A percentile compares a stretch with the other conserved stretches of the same genome.
Conservation (phyloP, 2,888 invertebrate species). For the Nasonovia ribisnigri region DNA sequence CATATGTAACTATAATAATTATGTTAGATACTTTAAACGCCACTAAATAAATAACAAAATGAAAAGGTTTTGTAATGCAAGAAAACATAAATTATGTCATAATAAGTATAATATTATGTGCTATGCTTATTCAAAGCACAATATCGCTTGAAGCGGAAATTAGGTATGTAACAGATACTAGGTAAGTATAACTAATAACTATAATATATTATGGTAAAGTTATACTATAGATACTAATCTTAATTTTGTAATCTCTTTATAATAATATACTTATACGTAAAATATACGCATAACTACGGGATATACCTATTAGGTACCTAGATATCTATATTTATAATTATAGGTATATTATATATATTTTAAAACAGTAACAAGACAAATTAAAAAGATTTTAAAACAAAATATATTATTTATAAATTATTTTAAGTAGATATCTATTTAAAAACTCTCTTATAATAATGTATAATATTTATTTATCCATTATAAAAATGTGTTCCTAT, state of each 20-base stretch:
- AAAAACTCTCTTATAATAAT: not conserved
- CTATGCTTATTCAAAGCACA: not conserved
- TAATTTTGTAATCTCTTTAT: not conserved
- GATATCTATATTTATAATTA: not conserved
- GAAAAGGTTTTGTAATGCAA: not conserved
- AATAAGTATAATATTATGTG: not conserved
- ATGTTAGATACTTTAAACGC: not conserved
- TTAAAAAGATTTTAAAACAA: not conserved
- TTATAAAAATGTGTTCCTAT: not conserved
- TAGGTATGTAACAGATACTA: not conserved
- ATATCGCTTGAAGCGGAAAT: not conserved
- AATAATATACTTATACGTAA: not conserved
- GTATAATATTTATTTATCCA: not conserved
- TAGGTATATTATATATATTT: not conserved
- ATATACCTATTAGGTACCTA: not conserved
- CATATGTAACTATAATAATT: not conserved
- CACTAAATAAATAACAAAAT: not conserved
- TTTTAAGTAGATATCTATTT: not conserved
- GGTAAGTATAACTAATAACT: not conserved
- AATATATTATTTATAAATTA: not conserved
- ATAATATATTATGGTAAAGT: not conserved
- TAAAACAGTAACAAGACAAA: not conserved
- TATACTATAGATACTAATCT: not conserved
- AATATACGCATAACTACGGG: not conserved
- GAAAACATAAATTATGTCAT: not conserved